Evolutionary conservation across 1,140 invertebrate species (phyloP).

Genomic region (Diabrotica undecimpunctata): DNA sequence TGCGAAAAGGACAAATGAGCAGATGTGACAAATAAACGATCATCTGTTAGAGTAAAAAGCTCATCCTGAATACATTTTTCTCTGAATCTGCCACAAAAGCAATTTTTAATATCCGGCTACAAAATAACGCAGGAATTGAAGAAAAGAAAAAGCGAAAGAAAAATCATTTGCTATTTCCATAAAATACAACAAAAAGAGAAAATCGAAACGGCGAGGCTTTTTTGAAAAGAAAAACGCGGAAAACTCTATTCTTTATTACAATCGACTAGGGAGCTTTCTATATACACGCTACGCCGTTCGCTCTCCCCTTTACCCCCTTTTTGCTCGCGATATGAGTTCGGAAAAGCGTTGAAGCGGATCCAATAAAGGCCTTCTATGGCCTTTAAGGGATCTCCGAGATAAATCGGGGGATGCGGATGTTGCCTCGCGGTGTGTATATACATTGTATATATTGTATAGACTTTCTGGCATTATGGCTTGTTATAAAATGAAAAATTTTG

Average conservation of each 20-base stretch:
- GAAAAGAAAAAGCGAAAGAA: not conserved
- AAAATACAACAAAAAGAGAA: slow-evolving; percentile 4
- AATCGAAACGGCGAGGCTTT: slow-evolving; percentile 2
- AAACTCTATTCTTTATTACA: slow-evolving; percentile 22
- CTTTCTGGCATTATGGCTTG: too few relatives aligned
- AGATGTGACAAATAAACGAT: too few relatives aligned
- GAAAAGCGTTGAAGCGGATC: slow-evolving; percentile 28
- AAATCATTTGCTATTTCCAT: slow-evolving; percentile 4
- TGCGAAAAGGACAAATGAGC: too few relatives aligned
- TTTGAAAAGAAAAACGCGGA: slow-evolving; percentile 5
- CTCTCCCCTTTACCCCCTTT: slow-evolving; percentile 20
- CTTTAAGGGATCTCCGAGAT: not conserved
- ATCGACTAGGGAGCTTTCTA: slow-evolving; percentile 7
- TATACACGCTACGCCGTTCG: not conserved
- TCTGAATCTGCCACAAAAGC: not conserved
- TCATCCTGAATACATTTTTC: too few relatives aligned
- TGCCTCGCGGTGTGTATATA: not conserved
- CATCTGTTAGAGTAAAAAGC: too few relatives aligned
- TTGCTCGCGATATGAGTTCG: slow-evolving; percentile 25
- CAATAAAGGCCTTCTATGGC: slow-evolving; percentile 29
- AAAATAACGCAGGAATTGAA: not conserved
- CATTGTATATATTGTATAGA: too few relatives aligned
- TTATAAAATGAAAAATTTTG: too few relatives aligned
- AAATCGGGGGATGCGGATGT: slow-evolving; percentile 1
- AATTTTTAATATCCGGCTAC: slow-evolving; percentile 1